Evolutionary conservation across 2,113 vertebrate species (phyloP), one percentile per base, ranked within the genome.

Genomic region (Chamaea fasciata): DNA sequence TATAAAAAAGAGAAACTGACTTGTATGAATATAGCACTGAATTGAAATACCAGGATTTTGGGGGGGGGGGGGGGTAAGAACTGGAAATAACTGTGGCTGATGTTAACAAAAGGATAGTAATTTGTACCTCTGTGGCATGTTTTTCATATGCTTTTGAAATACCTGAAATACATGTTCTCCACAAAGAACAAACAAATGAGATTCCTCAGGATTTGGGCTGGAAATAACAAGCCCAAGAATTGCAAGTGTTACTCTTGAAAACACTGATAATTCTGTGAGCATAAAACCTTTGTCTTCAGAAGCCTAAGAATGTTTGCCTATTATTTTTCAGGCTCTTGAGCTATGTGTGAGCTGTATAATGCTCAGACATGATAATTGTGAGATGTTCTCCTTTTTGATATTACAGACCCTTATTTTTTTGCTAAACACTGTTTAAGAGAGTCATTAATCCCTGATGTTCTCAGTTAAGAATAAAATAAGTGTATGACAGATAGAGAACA

Each of bases 21-120:
- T 68, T 59, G 1, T 46, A 19, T 60, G 49, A 63, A 35, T 68
- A 8, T n/a, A 30, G 5, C 74, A 52, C 21, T 64, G 64, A 84
- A 87, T 24, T 64, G 64, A 84, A 87, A 60, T 82, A 52, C 6
- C 10, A 60, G 7, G 9, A 24, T 19, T 62, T 27, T 73, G 56
- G 0, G 28, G 13, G 8, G 8, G 4, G 21, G 0, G 27, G 15
- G 8, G 8, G 3, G 21, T 19, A 55, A n/a, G 4, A 56, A 10
- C 18, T 67, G 70, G 49, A 79, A 74, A 63, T 60, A 56, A 19
- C 15, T 14, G 18, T 74, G 27, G 13, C 23, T 79, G 35, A 47
- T 71, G 57, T 6, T 75, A 60, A 59, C 6, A 39, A 49, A 53
- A 39, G 8, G 13, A 41, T 70, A 65, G n/a, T 65, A 44, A 64